Evolutionary conservation across 1,140 invertebrate genomes (phyloP), one percentile per base, ranked within the genome.

Genomic region (Drosophila pseudoobscura): DNA sequence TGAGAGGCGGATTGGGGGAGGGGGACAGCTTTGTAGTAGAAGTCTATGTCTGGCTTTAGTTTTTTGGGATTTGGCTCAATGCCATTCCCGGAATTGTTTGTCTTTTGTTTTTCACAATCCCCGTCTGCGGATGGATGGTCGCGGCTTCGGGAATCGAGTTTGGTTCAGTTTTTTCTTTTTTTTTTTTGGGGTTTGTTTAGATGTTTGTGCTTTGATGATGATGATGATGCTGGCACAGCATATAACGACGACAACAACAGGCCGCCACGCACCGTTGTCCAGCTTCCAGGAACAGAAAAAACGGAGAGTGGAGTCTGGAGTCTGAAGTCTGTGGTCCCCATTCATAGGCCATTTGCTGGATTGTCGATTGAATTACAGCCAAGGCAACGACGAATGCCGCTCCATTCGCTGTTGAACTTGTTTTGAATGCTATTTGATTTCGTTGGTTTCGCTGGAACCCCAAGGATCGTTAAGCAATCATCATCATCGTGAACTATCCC

Each of bases 1-100:
- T 39, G 13, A 22, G 54, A 22, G 41, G 50, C 13, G 47, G 15
- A 20, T 7, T 7, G 29, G 8, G 11, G 9, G 29, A 11, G 26
- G 17, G 59, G 46, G 6, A 24, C 9, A 52, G 52, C 39, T 15
- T 31, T 50, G 59, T 68, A 60, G 61, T 52, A 59, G 61, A 70
- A 45, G 71, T 80, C 60, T 80, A 77, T 44, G 79, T 75, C 75
- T 78, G 58, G 63, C 49, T 61, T 45, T 57, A 39, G 63, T 24
- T 59, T 64, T 61, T 83, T 65, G 41, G 57, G 64, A 62, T 78
- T 75, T 62, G 64, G 64, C 66, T 58, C 44, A 64, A 62, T 47
- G 66, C 80, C 59, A 78, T 87, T 87, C 82, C 65, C 45, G 65
- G 82, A 87, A 87, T 87, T 87, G 78, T 87, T 87, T 77, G 78